Percentiles rank a stretch among this genome's conserved stretches.
phyloP scores from a whole-genome alignment of 1,140 invertebrate species.

The Aphaenogaster rudis region DNA sequence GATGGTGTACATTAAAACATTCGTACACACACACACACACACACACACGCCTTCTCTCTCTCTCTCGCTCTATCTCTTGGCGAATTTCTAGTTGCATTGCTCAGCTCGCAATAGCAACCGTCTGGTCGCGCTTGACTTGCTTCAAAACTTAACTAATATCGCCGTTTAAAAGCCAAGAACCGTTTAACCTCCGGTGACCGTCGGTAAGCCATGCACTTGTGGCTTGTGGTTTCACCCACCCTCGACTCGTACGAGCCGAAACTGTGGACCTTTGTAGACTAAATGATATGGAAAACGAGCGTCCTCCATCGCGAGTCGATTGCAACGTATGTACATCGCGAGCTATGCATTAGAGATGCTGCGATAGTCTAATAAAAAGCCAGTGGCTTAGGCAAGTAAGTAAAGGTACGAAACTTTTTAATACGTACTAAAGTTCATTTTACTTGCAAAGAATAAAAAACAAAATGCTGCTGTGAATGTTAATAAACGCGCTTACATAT shows the following conservation, averaged over 20 bases:
- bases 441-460: not conserved
- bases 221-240: constrained; percentile 70
- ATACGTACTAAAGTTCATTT: not conserved
- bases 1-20: not conserved
- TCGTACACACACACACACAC: not conserved
- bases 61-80: not conserved
- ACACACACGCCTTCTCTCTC: constrained; percentile 28
- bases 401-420: not conserved
- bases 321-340: not conserved
- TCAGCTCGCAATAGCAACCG: not conserved
- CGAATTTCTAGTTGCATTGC: constrained; percentile 15
- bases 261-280: constrained; percentile 58
- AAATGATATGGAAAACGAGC: constrained; percentile 29
- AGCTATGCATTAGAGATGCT: not conserved
- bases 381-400: not conserved
- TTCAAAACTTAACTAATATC: constrained; percentile 71
- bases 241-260: constrained; percentile 43
- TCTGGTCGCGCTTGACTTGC: constrained; percentile 28
- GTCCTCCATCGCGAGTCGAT: not conserved
- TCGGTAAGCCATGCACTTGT: constrained; percentile 71
- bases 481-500: not conserved
- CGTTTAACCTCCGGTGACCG: constrained; percentile 72
- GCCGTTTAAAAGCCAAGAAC: constrained; percentile 75
- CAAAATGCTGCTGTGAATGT: not conserved
- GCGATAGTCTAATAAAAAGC: not conserved